These are phyloP conservation scores for Zaprionus lachaisei DNA, from an alignment of 1,140 invertebrate species.

Conservation along the genomic window DNA sequence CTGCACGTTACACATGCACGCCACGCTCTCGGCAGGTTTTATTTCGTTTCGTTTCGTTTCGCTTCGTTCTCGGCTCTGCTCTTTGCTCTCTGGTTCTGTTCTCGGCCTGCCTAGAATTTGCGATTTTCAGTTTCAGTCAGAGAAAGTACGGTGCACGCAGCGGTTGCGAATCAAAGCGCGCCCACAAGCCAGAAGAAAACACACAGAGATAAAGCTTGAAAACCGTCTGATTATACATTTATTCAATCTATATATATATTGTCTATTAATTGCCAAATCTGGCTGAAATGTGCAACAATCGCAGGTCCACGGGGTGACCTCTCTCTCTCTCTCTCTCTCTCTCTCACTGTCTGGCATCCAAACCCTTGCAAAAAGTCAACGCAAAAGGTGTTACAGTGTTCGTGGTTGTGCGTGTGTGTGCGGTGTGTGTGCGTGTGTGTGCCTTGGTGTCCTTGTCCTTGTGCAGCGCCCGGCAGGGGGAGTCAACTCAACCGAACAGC, in stretches of 20 bases:
- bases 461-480: constrained; percentile 62
- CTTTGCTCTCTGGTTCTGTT: constrained; percentile 45
- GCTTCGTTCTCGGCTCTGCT: constrained; percentile 17
- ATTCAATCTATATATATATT: background rate
- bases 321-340: no score
- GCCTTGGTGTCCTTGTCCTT: constrained; percentile 75
- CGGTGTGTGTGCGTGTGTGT: constrained; percentile 18
- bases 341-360: no score
- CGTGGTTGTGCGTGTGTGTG: constrained; percentile 11
- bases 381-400: background rate
- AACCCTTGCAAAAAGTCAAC: background rate
- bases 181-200: constrained; percentile 31
- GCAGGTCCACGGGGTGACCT: background rate
- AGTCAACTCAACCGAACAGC: constrained; percentile 66
- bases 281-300: constrained; percentile 14
- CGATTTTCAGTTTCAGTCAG: constrained; percentile 70
- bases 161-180: constrained; percentile 65
- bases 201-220: constrained; percentile 10
- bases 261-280: constrained; percentile 10
- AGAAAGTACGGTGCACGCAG: constrained; percentile 75
- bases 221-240: constrained; percentile 26
- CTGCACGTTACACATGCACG: constrained; percentile 4
- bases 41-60: background rate
- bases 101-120: constrained; percentile 51
- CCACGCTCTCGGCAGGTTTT: constrained; percentile 37